Conservation (phyloP, 2,797 vertebrate genomes). For the Pristis pectinata region DNA sequence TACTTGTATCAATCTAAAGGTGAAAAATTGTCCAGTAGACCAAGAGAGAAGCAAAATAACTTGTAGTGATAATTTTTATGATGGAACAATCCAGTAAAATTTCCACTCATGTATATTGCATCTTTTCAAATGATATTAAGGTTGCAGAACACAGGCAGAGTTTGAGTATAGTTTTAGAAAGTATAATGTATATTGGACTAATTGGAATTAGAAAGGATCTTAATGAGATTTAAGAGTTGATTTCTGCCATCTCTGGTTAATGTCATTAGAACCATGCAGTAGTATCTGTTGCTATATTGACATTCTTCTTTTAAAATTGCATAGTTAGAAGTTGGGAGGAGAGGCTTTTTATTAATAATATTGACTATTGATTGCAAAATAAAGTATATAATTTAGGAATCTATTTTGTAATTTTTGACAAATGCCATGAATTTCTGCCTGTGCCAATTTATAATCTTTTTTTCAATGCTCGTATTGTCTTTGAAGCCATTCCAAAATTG, state of each 20-base stretch:
- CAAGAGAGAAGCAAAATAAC: not conserved
- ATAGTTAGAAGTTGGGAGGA: not conserved
- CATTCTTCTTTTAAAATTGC: not conserved
- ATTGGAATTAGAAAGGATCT: not conserved
- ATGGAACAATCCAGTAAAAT: not conserved
- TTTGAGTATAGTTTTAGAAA: not conserved
- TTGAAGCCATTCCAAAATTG: not conserved
- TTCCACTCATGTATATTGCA: not conserved
- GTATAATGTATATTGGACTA: not conserved
- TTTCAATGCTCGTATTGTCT: not conserved
- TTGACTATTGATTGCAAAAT: not conserved
- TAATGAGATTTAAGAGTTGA: not conserved
- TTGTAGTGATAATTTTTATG: not conserved
- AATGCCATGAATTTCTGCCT: not conserved
- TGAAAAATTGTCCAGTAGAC: not conserved
- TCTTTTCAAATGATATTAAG: not conserved
- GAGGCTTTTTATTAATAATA: not conserved
- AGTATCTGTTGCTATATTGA: not conserved
- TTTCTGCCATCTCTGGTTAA: not conserved
- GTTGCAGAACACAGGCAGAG: not conserved
- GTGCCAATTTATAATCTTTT: not conserved
- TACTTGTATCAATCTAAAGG: not conserved
- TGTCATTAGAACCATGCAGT: not conserved
- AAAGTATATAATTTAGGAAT: not conserved
- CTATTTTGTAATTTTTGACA: not conserved